phyloP scores from a whole-genome alignment of 2,888 invertebrate genomes.

The Platycheirus albimanus region DNA sequence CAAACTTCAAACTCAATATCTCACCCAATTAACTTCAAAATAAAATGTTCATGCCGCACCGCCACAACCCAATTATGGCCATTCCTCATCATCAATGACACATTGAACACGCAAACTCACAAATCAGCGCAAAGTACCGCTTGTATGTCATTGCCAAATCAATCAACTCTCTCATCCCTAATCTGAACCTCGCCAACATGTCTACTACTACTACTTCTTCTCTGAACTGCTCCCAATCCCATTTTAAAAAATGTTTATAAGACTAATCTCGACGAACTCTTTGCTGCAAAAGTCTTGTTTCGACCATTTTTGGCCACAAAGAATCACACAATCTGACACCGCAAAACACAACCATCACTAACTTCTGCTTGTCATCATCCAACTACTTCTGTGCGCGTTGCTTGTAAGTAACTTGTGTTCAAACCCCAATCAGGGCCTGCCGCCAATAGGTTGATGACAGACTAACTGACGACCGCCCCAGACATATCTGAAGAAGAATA shows the following conservation, averaged over 20 bases:
- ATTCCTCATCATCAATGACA: conserved; percentile 42
- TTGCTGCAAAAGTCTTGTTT: conserved; percentile 35
- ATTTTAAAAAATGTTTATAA: conserved; percentile 9
- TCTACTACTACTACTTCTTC: conserved; percentile 20
- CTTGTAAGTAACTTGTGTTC: conserved; percentile 13
- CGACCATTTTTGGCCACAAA: conserved; percentile 56
- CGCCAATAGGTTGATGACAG: conserved; percentile 35
- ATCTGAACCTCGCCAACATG: conserved; percentile 55
- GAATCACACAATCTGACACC: conserved; percentile 49
- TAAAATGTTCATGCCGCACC: conserved; percentile 38
- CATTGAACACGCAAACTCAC: conserved; percentile 50
- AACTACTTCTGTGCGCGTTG: too few relatives aligned
- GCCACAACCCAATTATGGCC: conserved; percentile 36
- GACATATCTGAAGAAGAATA: conserved; percentile 30
- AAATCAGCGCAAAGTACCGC: conserved; percentile 59
- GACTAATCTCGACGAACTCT: conserved; percentile 42
- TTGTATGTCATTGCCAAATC: conserved; percentile 51
- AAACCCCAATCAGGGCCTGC: conserved; percentile 57
- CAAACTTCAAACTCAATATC: conserved; percentile 21
- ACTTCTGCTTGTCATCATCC: conserved; percentile 2
- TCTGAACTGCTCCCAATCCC: conserved; percentile 48
- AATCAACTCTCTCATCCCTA: conserved; percentile 64
- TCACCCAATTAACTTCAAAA: conserved; percentile 67
- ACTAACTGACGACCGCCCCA: conserved; percentile 62
- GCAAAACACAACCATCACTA: conserved; percentile 47